phyloP scores from a whole-genome alignment of 2,113 vertebrate species.

The Sisor rabdophorus region DNA sequence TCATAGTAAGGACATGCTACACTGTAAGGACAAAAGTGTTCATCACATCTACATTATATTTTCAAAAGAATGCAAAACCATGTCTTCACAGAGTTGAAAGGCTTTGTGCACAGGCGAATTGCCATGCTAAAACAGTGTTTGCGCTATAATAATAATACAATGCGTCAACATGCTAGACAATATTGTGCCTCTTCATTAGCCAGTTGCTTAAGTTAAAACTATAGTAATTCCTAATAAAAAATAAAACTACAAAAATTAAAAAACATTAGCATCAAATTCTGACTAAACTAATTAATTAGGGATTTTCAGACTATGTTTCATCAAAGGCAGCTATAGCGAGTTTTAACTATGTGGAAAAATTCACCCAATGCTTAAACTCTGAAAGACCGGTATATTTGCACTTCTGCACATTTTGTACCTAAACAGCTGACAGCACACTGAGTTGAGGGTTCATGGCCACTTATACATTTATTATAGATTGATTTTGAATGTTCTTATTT shows the following conservation, averaged over 20 bases:
- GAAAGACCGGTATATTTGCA: not conserved
- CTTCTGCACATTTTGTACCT: not conserved
- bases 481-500: not conserved
- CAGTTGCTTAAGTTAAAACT: not conserved
- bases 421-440: not conserved
- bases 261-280: conserved; percentile 12
- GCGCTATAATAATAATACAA: too few relatives aligned
- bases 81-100: too few relatives aligned
- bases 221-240: not conserved
- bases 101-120: too few relatives aligned
- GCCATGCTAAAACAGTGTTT: too few relatives aligned
- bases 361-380: not conserved
- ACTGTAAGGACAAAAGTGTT: too few relatives aligned
- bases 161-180: too few relatives aligned
- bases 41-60: too few relatives aligned
- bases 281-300: conserved; percentile 12
- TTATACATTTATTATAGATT: not conserved
- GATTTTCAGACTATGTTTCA: conserved; percentile 10
- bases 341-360: conserved; percentile 15
- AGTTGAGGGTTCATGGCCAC: not conserved
- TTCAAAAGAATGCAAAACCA: too few relatives aligned
- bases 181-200: too few relatives aligned
- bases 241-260: too few relatives aligned
- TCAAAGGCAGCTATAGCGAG: not conserved
- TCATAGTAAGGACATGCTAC: not conserved